A percentile compares a stretch with the other conserved stretches of the same genome.
Conservation (phyloP, 2,797 vertebrate species). For the Premnoplex brunnescens region DNA sequence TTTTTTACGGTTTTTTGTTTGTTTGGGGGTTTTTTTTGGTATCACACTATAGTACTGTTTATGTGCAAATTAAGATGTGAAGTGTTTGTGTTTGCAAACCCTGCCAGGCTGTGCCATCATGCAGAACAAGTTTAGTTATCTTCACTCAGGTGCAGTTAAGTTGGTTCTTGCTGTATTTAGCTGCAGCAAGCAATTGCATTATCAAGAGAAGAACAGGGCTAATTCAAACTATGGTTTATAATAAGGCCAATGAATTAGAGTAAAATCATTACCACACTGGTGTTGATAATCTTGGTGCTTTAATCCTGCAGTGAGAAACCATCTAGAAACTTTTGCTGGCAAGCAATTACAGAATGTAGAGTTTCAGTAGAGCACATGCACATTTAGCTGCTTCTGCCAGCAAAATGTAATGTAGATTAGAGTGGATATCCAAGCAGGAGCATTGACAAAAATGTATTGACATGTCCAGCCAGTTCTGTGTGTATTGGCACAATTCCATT, state of each 20-base stretch:
- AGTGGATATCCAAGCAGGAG: background rate
- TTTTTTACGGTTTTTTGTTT: background rate
- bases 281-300: background rate
- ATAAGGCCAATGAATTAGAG: background rate
- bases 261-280: background rate
- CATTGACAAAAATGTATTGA: background rate
- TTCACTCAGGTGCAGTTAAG: background rate
- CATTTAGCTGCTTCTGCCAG: background rate
- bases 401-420: background rate
- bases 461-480: background rate
- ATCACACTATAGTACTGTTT: background rate
- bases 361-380: background rate
- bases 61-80: background rate
- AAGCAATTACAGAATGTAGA: background rate
- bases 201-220: background rate
- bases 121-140: background rate
- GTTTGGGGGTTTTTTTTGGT: background rate
- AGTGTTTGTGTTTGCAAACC: background rate
- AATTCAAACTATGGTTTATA: background rate
- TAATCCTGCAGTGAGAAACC: background rate
- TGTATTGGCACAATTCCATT: background rate
- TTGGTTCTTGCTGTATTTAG: background rate
- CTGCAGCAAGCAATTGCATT: background rate
- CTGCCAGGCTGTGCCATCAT: background rate
- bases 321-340: background rate